These are phyloP conservation scores for Champsocephalus gunnari DNA, from an alignment of 2,797 vertebrate genomes.

Conservation along the genomic window DNA sequence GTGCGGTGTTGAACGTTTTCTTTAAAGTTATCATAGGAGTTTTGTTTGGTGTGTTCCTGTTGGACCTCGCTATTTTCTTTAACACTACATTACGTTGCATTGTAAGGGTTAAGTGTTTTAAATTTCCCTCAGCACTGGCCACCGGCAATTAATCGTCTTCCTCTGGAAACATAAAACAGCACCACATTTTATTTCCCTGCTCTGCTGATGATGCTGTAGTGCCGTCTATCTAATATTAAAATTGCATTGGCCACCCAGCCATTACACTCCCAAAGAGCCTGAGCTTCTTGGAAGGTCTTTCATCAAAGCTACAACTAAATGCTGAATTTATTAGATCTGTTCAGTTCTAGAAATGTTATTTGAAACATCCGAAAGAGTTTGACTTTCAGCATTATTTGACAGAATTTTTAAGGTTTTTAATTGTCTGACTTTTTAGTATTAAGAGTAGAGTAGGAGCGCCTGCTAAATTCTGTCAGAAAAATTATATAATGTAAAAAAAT, in stretches of 20 bases:
- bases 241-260: slow-evolving; percentile 21
- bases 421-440: not conserved
- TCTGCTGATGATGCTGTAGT: slow-evolving; percentile 16
- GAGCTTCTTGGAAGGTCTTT: slow-evolving; percentile 19
- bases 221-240: slow-evolving; percentile 30
- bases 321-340: slow-evolving; percentile 7
- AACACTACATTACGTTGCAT: not conserved
- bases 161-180: slow-evolving; percentile 9
- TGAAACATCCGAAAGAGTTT: slow-evolving; percentile 5
- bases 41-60: not conserved
- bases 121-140: not conserved
- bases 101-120: not conserved
- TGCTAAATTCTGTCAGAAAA: slow-evolving; percentile 4
- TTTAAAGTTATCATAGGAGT: not conserved
- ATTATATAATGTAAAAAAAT: slow-evolving; percentile 3
- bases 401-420: not conserved
- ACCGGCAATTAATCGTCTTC: not conserved
- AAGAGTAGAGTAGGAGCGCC: not conserved
- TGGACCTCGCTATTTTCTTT: not conserved
- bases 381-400: slow-evolving; percentile 9
- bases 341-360: slow-evolving; percentile 1
- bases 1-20: not conserved
- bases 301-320: slow-evolving; percentile 28
- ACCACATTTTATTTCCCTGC: slow-evolving; percentile 23
- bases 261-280: slow-evolving; percentile 15